Evolutionary conservation across 2,113 vertebrate genomes (phyloP).

Genomic region (Bubo blakistoni): DNA sequence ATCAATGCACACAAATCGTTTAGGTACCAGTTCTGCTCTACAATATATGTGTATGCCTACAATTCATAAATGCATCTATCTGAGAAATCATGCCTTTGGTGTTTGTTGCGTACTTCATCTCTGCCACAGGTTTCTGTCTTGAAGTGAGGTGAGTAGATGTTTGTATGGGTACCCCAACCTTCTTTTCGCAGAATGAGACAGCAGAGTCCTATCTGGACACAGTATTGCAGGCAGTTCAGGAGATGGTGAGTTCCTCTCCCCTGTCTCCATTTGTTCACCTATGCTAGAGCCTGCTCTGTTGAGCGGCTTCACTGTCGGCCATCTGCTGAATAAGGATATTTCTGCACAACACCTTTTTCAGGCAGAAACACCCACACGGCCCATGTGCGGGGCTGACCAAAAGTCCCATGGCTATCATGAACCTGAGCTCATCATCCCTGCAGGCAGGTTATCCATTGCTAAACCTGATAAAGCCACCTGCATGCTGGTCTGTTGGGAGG

Average conservation of each 20-base stretch:
- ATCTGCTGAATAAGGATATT: background rate
- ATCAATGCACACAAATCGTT: background rate
- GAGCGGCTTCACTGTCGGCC: background rate
- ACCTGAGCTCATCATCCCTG: background rate
- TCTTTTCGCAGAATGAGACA: background rate
- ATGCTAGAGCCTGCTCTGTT: background rate
- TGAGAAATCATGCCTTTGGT: background rate
- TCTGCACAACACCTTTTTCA: background rate
- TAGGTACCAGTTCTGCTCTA: background rate
- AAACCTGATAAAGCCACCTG: too few relatives aligned
- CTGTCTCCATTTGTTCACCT: background rate
- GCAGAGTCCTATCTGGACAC: background rate
- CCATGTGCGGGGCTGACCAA: accelerated
- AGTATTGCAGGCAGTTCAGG: background rate
- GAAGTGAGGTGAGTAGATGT: background rate
- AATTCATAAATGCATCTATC: background rate
- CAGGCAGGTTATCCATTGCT: background rate
- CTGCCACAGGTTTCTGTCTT: background rate
- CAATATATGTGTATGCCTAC: background rate
- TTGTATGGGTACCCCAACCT: background rate
- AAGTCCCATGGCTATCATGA: background rate
- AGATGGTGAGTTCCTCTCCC: background rate
- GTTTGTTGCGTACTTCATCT: background rate
- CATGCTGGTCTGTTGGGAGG: background rate
- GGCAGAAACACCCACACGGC: background rate